Percentiles rank a stretch among this genome's conserved stretches.
These are phyloP conservation scores for Alouatta palliata DNA, from an alignment of 2,113 vertebrate genomes.

Conservation along the genomic window DNA sequence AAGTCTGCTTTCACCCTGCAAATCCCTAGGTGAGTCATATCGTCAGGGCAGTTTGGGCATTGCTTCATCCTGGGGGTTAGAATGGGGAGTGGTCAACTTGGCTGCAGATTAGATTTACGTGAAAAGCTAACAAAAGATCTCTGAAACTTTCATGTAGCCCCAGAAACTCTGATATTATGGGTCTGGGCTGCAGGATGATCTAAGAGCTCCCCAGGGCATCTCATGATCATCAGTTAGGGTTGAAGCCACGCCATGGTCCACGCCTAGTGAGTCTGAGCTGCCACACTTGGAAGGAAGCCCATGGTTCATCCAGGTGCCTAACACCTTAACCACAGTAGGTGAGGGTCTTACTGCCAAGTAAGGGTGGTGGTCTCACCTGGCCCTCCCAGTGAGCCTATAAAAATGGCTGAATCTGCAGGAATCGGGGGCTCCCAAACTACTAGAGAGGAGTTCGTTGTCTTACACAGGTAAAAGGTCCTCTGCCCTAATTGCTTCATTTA, in stretches of 20 bases:
- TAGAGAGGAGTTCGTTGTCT: background rate
- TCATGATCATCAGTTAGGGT: no score
- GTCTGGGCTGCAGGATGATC: background rate
- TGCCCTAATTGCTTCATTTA: background rate
- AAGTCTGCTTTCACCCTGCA: background rate
- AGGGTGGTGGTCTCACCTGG: no score
- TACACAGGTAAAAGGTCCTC: rapidly evolving
- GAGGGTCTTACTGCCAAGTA: background rate
- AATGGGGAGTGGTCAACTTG: background rate
- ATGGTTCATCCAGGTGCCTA: background rate
- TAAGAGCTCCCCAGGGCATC: background rate
- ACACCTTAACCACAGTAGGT: rapidly evolving
- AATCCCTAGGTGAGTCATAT: background rate
- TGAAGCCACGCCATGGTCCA: background rate
- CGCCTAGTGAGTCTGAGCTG: background rate
- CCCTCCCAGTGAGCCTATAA: background rate
- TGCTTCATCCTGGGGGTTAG: background rate
- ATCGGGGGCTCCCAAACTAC: background rate
- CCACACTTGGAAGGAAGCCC: background rate
- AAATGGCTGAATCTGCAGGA: no score
- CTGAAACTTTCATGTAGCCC: background rate
- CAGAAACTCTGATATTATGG: background rate
- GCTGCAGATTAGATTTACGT: background rate
- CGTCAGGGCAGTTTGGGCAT: background rate
- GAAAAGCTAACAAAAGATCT: background rate